Conservation (phyloP, 2,888 invertebrate genomes). For the Agrochola macilenta region DNA sequence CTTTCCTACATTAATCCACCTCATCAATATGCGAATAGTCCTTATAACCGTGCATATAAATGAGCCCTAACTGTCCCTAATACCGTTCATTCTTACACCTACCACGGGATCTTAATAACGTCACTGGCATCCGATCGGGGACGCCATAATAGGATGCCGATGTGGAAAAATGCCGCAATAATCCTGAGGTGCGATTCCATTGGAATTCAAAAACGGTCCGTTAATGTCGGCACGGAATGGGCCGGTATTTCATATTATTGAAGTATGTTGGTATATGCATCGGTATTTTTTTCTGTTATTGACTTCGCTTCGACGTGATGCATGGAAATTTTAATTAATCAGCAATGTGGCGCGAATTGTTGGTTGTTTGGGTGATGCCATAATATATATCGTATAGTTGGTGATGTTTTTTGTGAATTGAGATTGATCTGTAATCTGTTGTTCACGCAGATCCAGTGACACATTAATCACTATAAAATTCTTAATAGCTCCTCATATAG, state of each 20-base stretch:
- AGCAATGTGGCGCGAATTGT: conserved; percentile 9
- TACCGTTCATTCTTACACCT: conserved; percentile 64
- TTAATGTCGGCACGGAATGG: conserved; percentile 59
- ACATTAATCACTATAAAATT: too few species aligned
- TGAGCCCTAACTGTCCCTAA: conserved; percentile 56
- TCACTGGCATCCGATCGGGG: conserved; percentile 67
- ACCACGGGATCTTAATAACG: conserved; percentile 78
- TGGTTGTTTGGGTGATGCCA: neutral
- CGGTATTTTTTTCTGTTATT: conserved; percentile 48
- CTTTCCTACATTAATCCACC: conserved; percentile 32
- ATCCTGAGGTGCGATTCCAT: conserved; percentile 78
- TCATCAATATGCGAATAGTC: conserved; percentile 49
- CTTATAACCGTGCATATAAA: conserved; percentile 59
- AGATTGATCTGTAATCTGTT: neutral
- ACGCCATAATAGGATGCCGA: conserved; percentile 85
- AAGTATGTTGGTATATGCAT: conserved; percentile 53
- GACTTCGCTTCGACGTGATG: conserved; percentile 6
- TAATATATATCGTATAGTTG: neutral
- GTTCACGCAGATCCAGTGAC: too few species aligned
- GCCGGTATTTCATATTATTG: conserved; percentile 68
- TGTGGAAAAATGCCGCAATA: conserved; percentile 85
- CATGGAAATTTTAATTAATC: conserved; percentile 36
- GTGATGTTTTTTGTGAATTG: neutral
- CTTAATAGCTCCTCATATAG: neutral
- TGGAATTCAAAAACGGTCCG: conserved; percentile 83